These are phyloP conservation scores for Heteromormyrus szaboi DNA, from an alignment of 2,797 vertebrate species.

Conservation along the genomic window DNA sequence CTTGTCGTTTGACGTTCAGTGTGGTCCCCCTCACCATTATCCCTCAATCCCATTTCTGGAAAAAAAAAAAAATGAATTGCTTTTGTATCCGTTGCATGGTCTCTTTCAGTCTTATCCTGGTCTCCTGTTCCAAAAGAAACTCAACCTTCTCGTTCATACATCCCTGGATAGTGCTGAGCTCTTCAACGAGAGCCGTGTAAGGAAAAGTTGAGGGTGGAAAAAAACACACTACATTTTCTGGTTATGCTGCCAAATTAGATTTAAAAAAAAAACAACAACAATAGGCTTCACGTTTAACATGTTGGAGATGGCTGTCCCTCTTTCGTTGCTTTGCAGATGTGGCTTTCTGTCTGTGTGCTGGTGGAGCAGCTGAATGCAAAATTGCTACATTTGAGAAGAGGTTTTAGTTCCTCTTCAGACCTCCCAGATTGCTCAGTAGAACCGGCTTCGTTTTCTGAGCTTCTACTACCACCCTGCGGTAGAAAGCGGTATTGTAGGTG, in stretches of 20 bases:
- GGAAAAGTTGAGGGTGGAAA: not conserved
- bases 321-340: slow-evolving; percentile 3
- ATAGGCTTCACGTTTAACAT: not conserved
- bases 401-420: not conserved
- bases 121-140: not conserved
- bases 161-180: not conserved
- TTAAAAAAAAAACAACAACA: not conserved
- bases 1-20: not conserved
- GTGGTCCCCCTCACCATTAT: not conserved
- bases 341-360: not conserved
- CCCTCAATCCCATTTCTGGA: not conserved
- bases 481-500: not conserved
- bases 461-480: not conserved
- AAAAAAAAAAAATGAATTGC: not conserved
- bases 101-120: not conserved
- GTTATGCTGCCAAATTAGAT: not conserved
- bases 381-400: not conserved
- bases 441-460: not conserved
- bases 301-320: not conserved
- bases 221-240: not conserved
- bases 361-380: slow-evolving; percentile 9
- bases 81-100: not conserved
- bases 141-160: not conserved
- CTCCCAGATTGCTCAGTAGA: not conserved
- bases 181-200: not conserved